Base-by-base conservation (phyloP, 2,797 vertebrate species). In the Loriculus beryllinus region DNA sequence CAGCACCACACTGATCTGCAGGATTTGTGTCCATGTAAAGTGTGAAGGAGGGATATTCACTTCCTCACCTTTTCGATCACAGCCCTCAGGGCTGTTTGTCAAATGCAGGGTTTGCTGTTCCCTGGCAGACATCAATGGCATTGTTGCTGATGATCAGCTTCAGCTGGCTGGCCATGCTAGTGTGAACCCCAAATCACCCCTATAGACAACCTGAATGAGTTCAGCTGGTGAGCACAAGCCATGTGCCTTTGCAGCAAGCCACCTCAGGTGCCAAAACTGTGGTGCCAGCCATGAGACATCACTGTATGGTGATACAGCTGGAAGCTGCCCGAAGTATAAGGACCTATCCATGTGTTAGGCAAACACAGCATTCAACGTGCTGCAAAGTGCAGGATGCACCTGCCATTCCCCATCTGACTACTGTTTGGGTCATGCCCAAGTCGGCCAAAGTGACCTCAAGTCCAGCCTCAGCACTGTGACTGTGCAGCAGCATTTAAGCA, bases 291-390 rank as follows among this genome's bases (percentile, higher is more conserved):
- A 7, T 20, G 7, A 72, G 62, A 35, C 26, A 28, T 5, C 59
- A 6, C 47, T 40, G 63, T 43, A 40, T 9, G 10, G 7, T 23
- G n/a, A 48, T 23, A 33, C 5, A 42, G 21, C 65, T 49, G 64
- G 59, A 47, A 88, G n/a, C 26, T 69, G 29, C 63, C 33, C 9
- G 4, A 26, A n/a, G 4, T 26, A 21, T 0, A 0, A 35, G 19
- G 52, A 3, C 45, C 5, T n/a, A 21, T 57, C 52, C 42, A 6
- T 12, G 4, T 0, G 2, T 23, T 2, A 1, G 14, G 16, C 23
- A 81, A 90, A 18, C 10, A 3, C 26, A 39, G 7, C 2, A 2
- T 28, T 48, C 51, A 20, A 7, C 0, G 0, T 35, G 51, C 35
- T 70, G 54, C 67, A 37, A 37, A 72, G 43, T 6, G 7, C 51